phyloP scores from a whole-genome alignment of 37 sponge, comb jelly and placozoan genomes.

The Lycopodina hypogea region DNA sequence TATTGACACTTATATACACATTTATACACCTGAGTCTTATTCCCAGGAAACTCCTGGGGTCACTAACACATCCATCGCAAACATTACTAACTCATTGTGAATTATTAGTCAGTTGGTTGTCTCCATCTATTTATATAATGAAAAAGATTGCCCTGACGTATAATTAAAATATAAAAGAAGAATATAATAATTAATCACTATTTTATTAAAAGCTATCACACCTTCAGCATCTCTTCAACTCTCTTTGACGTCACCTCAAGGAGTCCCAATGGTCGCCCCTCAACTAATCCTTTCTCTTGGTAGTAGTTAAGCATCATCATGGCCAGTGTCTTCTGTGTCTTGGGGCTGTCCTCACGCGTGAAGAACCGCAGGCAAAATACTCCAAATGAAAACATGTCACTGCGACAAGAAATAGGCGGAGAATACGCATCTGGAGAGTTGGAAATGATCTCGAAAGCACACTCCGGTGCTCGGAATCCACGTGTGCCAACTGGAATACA shows the following conservation, averaged over 20 bases:
- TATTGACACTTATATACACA: too few species aligned
- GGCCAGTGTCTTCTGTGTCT: slow-evolving; percentile 21
- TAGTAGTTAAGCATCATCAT: slow-evolving; percentile 22
- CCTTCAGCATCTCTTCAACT: slow-evolving; percentile 9
- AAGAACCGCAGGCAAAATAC: slow-evolving; percentile 18
- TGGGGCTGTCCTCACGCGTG: slow-evolving; percentile 24
- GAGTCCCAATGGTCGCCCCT: neutral
- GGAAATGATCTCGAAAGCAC: neutral
- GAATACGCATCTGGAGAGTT: neutral
- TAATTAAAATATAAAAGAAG: too few species aligned
- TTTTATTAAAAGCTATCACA: too few species aligned
- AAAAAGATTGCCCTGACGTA: too few species aligned
- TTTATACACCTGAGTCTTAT: too few species aligned
- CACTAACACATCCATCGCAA: too few species aligned
- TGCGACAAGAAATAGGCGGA: neutral
- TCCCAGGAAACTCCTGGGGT: too few species aligned
- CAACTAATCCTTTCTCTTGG: neutral
- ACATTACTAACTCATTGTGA: too few species aligned
- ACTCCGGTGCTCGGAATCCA: slow-evolving; percentile 34
- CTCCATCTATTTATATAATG: too few species aligned
- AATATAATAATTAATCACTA: too few species aligned
- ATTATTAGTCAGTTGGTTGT: too few species aligned
- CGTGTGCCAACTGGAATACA: slow-evolving; percentile 25
- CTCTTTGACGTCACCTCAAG: neutral
- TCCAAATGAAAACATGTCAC: slow-evolving; percentile 46